Base-by-base conservation (phyloP, 1,140 invertebrate genomes). In the Lanistes nyassanus region DNA sequence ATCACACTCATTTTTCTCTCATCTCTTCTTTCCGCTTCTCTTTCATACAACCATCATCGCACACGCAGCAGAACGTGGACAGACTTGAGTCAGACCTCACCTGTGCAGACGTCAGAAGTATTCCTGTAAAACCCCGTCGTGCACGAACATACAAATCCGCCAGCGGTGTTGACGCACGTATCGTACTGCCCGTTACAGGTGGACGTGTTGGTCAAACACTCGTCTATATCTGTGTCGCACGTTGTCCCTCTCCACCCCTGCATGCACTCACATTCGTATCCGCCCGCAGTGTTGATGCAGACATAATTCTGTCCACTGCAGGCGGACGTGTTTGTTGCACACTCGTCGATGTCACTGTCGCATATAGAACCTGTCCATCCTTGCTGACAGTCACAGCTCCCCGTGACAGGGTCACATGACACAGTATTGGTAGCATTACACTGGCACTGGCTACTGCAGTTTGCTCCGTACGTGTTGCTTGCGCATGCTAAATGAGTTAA, bases 311-410 rank as follows among this genome's bases (percentile, higher is more conserved):
- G 29, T 42, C n/a, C 31, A 42, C 1, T 36, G 3, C 26, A 69
- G 23, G 0, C n/a, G 16, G 11, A 74, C 13, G 51, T n/a, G 5
- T 13, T 74, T 0, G 53, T 31, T 9, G 47, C 51, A 60, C 83
- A 85, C 68, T 77, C 79, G 42, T 60, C 56, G 0, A 60, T 23
- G 1, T 60, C 56, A 1, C 0, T 42, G 34, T 69, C 36, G 42
- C 70, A 73, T 5, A n/a, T 73, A 1, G 6, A 3, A 16, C 70
- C 70, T 58, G 19, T 58, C 70, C 70, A 73, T 34, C 70, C 70
- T 16, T 60, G 29, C 13, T 39, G 34, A 62, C 70, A 73, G 53
- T 29, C 7, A 42, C 70, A 73, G n/a, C 9, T 60, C 13, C 56
- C 56, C 13, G 23, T 31, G 2, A 60, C 56, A 60, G 13, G 56